Base-by-base conservation (phyloP, 2,113 vertebrate species). In the Alectura lathami region DNA sequence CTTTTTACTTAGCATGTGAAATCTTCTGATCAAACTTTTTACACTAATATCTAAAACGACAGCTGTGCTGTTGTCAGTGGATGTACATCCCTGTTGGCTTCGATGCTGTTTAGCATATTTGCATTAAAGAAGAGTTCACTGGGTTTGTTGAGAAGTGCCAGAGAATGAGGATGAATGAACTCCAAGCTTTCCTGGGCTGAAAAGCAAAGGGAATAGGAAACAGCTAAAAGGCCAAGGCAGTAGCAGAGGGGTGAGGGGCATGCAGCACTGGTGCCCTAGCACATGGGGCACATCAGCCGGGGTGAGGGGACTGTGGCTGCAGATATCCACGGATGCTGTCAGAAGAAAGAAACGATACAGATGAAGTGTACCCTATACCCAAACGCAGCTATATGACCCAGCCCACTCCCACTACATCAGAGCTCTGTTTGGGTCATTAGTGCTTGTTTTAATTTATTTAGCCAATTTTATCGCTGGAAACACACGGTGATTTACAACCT, bases 401-500 rank as follows among this genome's bases (percentile, higher is more conserved):
- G 74, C 83, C 94, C 90, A 93, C 83, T 91, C 86, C 91, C 87
- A 86, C 92, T 93, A 79, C 86, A 94, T 95, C 96, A 95, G 93
- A 91, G 89, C 66, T 96, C 83, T 92, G 78, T 95, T 96, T 97
- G 95, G 95, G 96, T 97, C 97, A 95, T 97, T 97, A 97, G 96
- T 97, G 95, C 78, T 94, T 97, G 95, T 96, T 97, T 97, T 96
- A 97, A 97, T 97, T 96, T 97, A 96, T 97, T 97, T 97, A 81
- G 13, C 92, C 94, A 96, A 96, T 97, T 97, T 97, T 97, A 96
- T 95, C 26, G 14, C 94, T 96, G 96, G 94, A 96, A 96, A 97
- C 94, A 95, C 91, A 86, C 9, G 1, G 77, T 97, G 96, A 97
- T 97, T 97, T 97, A 96, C 93, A 94, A 42, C 88, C 93, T 87